Percentiles rank a stretch among this genome's conserved stretches.
Conservation (phyloP, 2,888 invertebrate genomes). For the Lacanobia oleracea region DNA sequence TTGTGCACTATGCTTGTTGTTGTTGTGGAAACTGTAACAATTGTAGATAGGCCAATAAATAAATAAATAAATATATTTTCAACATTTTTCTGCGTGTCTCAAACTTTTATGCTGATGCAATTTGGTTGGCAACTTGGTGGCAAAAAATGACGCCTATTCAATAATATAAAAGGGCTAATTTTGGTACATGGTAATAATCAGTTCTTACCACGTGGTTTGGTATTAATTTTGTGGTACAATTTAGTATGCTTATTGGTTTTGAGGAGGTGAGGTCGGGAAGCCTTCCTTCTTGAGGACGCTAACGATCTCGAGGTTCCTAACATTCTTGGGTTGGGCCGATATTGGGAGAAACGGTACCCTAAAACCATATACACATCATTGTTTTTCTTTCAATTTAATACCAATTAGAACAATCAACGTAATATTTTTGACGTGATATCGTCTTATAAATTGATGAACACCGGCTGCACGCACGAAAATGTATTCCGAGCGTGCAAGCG, state of each 20-base stretch:
- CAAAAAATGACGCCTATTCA: background rate
- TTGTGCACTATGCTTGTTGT: too few relatives aligned
- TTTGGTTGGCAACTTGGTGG: background rate
- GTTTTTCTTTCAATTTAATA: conserved; percentile 8
- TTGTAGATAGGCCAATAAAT: too few relatives aligned
- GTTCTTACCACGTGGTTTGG: conserved; percentile 48
- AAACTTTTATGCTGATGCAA: background rate
- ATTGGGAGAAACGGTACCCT: conserved; percentile 26
- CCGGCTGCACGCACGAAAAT: too few relatives aligned
- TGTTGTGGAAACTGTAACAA: too few relatives aligned
- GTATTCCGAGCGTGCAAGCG: too few relatives aligned
- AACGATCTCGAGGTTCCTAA: conserved; percentile 10
- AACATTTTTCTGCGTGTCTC: background rate
- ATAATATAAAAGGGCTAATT: background rate
- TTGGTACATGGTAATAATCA: conserved; percentile 33
- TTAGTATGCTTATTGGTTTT: conserved; percentile 19
- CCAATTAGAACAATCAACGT: background rate
- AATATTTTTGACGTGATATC: too few relatives aligned
- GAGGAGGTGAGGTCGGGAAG: background rate
- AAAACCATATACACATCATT: conserved; percentile 47
- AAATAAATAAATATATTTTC: too few relatives aligned
- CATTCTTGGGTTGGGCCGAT: conserved; percentile 20
- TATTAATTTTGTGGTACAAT: conserved; percentile 18
- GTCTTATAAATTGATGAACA: too few relatives aligned
- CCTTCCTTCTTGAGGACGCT: background rate